Evolutionary conservation across 2,888 invertebrate genomes (phyloP).

Genomic region (Gnatocerus cornutus): DNA sequence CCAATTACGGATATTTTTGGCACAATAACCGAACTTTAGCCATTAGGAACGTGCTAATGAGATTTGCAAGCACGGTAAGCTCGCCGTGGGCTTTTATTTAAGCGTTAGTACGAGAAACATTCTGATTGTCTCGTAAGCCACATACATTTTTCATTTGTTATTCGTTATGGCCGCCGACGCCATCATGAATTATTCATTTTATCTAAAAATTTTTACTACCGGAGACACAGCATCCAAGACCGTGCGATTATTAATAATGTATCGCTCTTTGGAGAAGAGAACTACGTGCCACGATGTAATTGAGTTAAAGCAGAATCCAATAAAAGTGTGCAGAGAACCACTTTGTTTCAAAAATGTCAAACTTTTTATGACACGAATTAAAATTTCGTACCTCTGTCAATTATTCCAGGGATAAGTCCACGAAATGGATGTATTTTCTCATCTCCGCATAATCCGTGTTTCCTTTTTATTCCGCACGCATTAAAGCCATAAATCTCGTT

Average conservation of each 20-base stretch:
- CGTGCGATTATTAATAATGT: constrained; percentile 11
- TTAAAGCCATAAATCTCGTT: constrained; percentile 25
- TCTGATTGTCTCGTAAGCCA: constrained; percentile 13
- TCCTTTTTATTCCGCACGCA: constrained; percentile 23
- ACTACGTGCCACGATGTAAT: background rate
- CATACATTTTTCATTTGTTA: constrained; percentile 24
- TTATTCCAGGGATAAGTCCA: constrained; percentile 3
- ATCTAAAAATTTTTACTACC: constrained; percentile 5
- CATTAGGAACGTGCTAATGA: constrained; percentile 34
- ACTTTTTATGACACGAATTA: too few species aligned
- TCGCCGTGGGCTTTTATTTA: background rate
- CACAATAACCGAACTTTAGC: constrained; percentile 16
- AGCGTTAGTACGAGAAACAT: background rate
- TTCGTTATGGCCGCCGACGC: constrained; percentile 7
- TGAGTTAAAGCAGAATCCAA: too few species aligned
- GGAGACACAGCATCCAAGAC: background rate
- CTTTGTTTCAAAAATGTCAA: too few species aligned
- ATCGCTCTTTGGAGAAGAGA: constrained; percentile 1
- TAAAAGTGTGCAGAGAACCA: too few species aligned
- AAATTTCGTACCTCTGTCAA: constrained; percentile 12
- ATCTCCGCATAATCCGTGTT: constrained; percentile 20
- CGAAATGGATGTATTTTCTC: constrained; percentile 16
- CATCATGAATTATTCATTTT: constrained; percentile 19
- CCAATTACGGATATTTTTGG: constrained; percentile 25
- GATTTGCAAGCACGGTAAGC: constrained; percentile 11